phyloP scores from a whole-genome alignment of 23 tunicate species.

The Diplosoma virens region DNA sequence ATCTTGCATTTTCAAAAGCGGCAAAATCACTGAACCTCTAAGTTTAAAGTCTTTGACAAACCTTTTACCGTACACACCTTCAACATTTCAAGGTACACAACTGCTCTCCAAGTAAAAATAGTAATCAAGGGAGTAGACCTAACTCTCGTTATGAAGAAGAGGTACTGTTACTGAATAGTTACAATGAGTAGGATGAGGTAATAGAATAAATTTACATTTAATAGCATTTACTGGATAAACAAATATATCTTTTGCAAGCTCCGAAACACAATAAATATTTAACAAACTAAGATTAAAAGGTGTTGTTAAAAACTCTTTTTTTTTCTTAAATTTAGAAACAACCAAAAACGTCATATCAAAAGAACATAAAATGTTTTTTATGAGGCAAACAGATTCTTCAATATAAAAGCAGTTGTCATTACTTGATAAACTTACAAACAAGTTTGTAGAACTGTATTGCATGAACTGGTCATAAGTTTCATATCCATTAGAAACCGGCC shows the following conservation, averaged over 20 bases:
- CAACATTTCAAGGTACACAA: too few relatives aligned
- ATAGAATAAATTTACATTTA: conserved; percentile 2
- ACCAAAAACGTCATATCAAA: neutral
- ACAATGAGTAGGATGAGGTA: neutral
- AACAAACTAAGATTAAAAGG: conserved; percentile 5
- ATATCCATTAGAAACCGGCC: neutral
- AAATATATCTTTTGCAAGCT: neutral
- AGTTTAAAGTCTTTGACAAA: too few relatives aligned
- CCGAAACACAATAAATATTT: neutral
- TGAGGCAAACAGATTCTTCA: conserved; percentile 1
- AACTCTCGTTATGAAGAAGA: too few relatives aligned
- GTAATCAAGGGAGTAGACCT: too few relatives aligned
- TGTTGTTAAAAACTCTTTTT: neutral
- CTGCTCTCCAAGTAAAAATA: too few relatives aligned
- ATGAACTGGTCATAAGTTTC: conserved; percentile 1
- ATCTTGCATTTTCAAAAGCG: too few relatives aligned
- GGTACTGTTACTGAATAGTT: neutral
- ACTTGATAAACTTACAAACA: neutral
- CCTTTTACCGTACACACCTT: too few relatives aligned
- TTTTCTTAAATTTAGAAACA: neutral
- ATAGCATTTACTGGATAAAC: neutral
- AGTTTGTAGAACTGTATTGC: neutral
- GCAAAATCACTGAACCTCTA: too few relatives aligned
- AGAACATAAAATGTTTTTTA: conserved; percentile 1
- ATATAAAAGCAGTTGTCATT: conserved; percentile 11